These are phyloP conservation scores for Morphnarchus princeps DNA, from an alignment of 2,113 vertebrate genomes.

Conservation along the genomic window DNA sequence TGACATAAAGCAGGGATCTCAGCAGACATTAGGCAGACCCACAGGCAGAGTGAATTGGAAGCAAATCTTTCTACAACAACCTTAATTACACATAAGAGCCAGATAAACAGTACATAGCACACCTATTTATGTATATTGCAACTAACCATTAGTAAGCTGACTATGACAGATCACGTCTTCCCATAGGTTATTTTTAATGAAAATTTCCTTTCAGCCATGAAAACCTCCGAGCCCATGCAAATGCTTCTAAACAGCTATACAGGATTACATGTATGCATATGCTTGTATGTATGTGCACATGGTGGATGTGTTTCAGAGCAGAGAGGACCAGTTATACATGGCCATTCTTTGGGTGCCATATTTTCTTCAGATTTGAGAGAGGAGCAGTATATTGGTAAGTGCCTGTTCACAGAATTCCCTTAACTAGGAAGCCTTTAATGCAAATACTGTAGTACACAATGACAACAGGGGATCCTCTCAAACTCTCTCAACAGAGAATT, in stretches of 20 bases:
- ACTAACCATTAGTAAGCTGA: neutral
- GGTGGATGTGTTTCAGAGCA: neutral
- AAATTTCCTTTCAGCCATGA: neutral
- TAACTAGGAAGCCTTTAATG: neutral
- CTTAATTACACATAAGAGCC: neutral
- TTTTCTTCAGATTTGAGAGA: neutral
- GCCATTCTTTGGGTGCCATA: neutral
- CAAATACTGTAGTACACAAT: neutral
- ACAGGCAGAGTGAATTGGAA: neutral
- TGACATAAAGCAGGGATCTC: slow-evolving; percentile 24
- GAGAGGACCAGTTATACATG: neutral
- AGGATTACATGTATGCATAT: neutral
- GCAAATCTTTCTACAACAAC: slow-evolving; percentile 12
- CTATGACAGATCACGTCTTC: neutral
- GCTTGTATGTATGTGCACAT: neutral
- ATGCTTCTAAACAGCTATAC: neutral
- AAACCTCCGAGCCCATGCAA: neutral
- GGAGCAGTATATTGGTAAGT: neutral
- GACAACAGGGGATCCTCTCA: neutral
- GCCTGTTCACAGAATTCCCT: neutral
- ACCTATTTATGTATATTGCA: neutral
- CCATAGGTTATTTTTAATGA: neutral
- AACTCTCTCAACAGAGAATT: neutral
- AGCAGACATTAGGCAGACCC: neutral
- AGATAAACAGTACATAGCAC: slow-evolving; percentile 16